A percentile compares a stretch with the other conserved stretches of the same genome.
Conservation (phyloP, 2,113 vertebrate species). For the Hypocryptadius cinnamomeus region DNA sequence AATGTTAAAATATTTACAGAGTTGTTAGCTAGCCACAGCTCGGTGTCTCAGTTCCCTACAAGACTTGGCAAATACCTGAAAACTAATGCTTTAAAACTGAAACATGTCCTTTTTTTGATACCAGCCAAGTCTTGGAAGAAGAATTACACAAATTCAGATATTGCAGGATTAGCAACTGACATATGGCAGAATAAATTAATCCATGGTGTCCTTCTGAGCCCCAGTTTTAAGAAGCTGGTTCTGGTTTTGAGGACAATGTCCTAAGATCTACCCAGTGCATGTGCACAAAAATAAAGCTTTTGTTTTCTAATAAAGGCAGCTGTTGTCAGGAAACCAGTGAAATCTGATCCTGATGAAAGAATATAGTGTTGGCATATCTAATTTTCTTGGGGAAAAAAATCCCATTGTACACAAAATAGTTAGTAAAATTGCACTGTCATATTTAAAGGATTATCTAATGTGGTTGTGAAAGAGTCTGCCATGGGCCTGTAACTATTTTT, state of each 20-base stretch:
- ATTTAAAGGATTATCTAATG: not conserved
- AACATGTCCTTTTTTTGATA: not conserved
- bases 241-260: not conserved
- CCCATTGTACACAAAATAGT: not conserved
- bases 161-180: not conserved
- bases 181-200: not conserved
- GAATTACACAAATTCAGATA: not conserved
- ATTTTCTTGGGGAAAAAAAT: accelerated
- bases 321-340: not conserved
- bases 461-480: not conserved
- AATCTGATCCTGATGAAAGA: not conserved
- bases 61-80: not conserved
- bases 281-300: not conserved
- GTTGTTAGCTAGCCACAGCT: not conserved
- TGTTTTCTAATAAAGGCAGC: not conserved
- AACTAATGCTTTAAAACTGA: not conserved
- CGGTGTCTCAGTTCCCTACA: not conserved
- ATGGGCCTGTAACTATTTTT: not conserved
- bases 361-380: not conserved
- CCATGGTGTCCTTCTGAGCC: not conserved
- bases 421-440: not conserved
- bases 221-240: not conserved
- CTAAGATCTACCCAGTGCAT: not conserved
- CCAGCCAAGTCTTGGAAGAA: not conserved
- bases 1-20: not conserved